Base-by-base conservation (phyloP, 2,888 invertebrate species). In the Stenotaenia linearis region DNA sequence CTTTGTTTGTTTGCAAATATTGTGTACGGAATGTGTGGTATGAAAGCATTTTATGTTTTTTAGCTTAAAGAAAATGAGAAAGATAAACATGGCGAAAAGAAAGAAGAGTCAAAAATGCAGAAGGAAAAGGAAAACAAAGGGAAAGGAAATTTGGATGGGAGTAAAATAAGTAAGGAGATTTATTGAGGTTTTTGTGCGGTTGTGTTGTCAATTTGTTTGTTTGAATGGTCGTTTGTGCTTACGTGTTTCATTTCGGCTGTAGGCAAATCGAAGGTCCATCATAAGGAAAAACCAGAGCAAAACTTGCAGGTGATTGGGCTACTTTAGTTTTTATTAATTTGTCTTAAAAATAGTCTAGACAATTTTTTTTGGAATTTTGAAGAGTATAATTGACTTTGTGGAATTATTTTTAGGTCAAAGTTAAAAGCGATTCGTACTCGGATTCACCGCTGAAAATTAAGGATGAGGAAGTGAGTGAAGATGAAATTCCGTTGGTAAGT, bases 381-480 rank as follows among this genome's bases (percentile, higher is more conserved):
- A n/a, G n/a, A n/a, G n/a, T n/a, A n/a, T n/a, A n/a, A n/a, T n/a
- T n/a, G n/a, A n/a, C n/a, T n/a, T n/a, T n/a, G n/a, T n/a, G n/a
- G n/a, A n/a, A n/a, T 2, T 45, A 45, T 45, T 45, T 45, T 3
- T 28, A 61, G 61, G 61, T 61, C 12, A 61, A 61, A 61, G 6
- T 83, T 25, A 88, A 90, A 83, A 87, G 90, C 81, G 89, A 89
- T 85, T 2, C 75, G 80, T 25, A 80, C 74, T 30, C 15, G 30
- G 74, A 25, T 23, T 9, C n/a, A 9, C 18, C 21, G 21, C 28
- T 9, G 30, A 4, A 10, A 56, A 56, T 45, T 45, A 61, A 35
- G n/a, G 37, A 75, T 18, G 75, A 75, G 10, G 75, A 32, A 32
- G 0, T 18, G 3, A 80, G 79, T 56, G 82, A 83, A 2, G 82